Evolutionary conservation across 2,888 invertebrate species (phyloP).

Genomic region (Ramazzottius varieornatus): DNA sequence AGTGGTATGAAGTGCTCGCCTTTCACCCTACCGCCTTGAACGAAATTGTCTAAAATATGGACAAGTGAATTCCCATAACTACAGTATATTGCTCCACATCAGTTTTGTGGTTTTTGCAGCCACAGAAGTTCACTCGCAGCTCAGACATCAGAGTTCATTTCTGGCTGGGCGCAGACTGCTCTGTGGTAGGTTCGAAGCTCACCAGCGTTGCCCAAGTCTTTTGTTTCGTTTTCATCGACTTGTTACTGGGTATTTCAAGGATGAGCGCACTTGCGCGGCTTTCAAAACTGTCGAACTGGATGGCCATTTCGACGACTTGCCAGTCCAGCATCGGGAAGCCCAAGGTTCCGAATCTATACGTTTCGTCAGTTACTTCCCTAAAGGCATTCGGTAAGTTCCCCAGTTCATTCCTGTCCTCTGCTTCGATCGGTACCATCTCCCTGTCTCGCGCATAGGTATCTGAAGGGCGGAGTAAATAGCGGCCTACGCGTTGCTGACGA

Average conservation of each 20-base stretch:
- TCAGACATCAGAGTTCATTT: neutral
- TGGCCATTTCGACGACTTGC: conserved; percentile 18
- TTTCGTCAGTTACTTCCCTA: conserved; percentile 19
- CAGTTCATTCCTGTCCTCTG: neutral
- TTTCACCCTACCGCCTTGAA: too few species aligned
- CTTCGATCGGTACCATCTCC: too few species aligned
- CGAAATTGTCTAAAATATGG: too few species aligned
- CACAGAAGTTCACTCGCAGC: neutral
- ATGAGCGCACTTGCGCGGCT: conserved; percentile 23
- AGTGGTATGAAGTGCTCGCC: too few species aligned
- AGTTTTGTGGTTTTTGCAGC: neutral
- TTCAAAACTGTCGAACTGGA: conserved; percentile 24
- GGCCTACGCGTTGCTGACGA: neutral
- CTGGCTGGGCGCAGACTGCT: neutral
- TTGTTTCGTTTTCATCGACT: neutral
- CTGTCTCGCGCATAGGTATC: neutral
- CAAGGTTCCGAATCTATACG: conserved; percentile 19
- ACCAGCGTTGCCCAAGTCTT: neutral
- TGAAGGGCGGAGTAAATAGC: neutral
- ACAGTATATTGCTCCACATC: too few species aligned
- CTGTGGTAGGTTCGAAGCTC: neutral
- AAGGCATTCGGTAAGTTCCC: conserved; percentile 4
- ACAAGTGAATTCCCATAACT: too few species aligned
- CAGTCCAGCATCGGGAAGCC: conserved; percentile 22
- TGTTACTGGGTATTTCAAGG: conserved; percentile 12